These are phyloP conservation scores for Epizoanthus scotinus DNA, from an alignment of 92 coral and sea anemone species.

Conservation along the genomic window DNA sequence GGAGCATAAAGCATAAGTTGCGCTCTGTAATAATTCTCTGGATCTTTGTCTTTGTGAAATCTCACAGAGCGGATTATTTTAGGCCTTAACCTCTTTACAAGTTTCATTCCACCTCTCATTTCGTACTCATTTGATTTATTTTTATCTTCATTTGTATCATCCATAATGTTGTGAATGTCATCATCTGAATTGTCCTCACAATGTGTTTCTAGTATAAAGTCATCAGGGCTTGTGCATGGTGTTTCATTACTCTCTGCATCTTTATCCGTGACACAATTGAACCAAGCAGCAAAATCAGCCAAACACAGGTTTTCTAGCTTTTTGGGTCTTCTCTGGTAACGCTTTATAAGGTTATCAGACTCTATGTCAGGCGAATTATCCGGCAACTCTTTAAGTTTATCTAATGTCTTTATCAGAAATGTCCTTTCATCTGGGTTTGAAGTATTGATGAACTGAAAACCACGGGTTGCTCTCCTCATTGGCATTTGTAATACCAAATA, in stretches of 20 bases:
- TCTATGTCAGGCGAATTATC: conserved; percentile 38
- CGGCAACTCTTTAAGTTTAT: conserved; percentile 57
- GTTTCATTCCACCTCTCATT: no score
- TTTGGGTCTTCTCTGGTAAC: conserved; percentile 32
- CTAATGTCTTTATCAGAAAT: conserved; percentile 35
- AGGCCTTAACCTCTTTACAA: no score
- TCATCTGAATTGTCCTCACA: conserved; percentile 5
- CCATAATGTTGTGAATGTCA: no score
- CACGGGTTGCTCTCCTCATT: conserved; percentile 48
- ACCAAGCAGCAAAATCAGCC: conserved; percentile 47
- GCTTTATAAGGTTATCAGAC: conserved; percentile 16
- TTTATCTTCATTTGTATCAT: no score
- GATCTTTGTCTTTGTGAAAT: conserved; percentile 47
- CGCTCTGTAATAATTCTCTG: conserved; percentile 43
- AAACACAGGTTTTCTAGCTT: not conserved
- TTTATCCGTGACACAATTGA: conserved; percentile 14
- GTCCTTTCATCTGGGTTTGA: conserved; percentile 46
- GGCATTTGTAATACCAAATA: conserved; percentile 57
- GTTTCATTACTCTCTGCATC: no score
- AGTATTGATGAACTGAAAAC: conserved; percentile 36
- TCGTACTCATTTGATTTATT: no score
- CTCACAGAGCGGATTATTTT: conserved; percentile 37
- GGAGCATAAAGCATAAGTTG: conserved; percentile 49
- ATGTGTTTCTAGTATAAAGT: conserved; percentile 21
- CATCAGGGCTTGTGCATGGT: not conserved